Conservation (phyloP, 92 coral and sea anemone genomes). For the Phenganax stokvisi region DNA sequence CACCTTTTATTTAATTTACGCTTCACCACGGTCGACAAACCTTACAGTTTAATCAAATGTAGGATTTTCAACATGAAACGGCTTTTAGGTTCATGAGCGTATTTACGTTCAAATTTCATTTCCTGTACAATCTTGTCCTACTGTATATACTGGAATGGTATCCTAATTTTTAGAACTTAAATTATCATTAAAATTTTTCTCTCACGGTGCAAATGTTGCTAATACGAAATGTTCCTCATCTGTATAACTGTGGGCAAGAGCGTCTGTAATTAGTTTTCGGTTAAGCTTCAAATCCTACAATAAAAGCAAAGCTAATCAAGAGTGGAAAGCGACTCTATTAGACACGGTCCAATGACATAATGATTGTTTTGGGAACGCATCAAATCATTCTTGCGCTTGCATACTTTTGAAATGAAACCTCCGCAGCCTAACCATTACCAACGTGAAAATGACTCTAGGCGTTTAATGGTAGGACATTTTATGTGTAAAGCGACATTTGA, state of each 20-base stretch:
- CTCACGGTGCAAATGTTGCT: no score
- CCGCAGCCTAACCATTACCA: neutral
- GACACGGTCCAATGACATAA: constrained; percentile 32
- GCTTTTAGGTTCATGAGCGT: neutral
- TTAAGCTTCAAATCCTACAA: no score
- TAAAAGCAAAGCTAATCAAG: constrained; percentile 51
- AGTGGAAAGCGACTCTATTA: constrained; percentile 34
- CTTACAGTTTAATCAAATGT: neutral
- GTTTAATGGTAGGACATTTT: neutral
- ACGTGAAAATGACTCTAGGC: neutral
- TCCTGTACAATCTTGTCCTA: no score
- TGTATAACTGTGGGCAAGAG: neutral
- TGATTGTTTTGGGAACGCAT: constrained; percentile 26
- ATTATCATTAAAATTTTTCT: no score
- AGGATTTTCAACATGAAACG: neutral
- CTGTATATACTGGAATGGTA: no score
- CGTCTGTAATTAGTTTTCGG: neutral
- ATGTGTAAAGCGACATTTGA: constrained; percentile 3
- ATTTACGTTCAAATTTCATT: neutral
- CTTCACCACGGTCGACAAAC: constrained; percentile 11
- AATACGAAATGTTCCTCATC: no score
- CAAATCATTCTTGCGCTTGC: constrained; percentile 20
- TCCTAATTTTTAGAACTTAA: no score
- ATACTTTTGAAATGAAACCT: neutral
- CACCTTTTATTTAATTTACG: neutral